Evolutionary conservation across 2,113 vertebrate species (phyloP).

Genomic region (Tapirus terrestris): DNA sequence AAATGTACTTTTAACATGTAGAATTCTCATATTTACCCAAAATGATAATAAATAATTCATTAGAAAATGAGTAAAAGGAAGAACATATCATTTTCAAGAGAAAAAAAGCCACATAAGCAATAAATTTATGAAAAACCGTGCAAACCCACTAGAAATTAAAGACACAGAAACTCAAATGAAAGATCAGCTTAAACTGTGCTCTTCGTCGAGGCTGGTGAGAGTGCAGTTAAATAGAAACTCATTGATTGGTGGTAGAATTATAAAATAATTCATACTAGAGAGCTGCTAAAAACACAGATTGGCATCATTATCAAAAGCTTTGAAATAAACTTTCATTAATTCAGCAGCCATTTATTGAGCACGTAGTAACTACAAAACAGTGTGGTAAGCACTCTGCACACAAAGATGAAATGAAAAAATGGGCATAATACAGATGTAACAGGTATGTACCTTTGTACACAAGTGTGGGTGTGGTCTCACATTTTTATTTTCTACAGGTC

Average conservation of each 20-base stretch:
- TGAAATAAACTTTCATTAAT: neutral
- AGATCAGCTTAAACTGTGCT: neutral
- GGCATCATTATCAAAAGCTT: neutral
- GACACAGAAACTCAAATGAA: neutral
- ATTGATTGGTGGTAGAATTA: neutral
- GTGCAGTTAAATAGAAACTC: neutral
- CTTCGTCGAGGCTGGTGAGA: neutral
- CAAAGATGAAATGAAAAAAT: neutral
- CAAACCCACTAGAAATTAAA: neutral
- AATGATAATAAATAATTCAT: neutral
- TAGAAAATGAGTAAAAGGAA: neutral
- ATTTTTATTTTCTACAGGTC: neutral
- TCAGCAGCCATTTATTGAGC: neutral
- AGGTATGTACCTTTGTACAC: neutral
- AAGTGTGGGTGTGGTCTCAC: neutral
- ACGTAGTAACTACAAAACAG: neutral
- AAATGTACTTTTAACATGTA: neutral
- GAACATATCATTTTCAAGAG: neutral
- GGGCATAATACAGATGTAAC: neutral
- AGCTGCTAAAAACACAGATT: neutral
- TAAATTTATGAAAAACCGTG: neutral
- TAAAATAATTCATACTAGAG: neutral
- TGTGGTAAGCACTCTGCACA: neutral
- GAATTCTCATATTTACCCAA: neutral
- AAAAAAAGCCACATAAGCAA: neutral